Evolutionary conservation across 2,888 invertebrate genomes (phyloP).

Genomic region (Patella caerulea): DNA sequence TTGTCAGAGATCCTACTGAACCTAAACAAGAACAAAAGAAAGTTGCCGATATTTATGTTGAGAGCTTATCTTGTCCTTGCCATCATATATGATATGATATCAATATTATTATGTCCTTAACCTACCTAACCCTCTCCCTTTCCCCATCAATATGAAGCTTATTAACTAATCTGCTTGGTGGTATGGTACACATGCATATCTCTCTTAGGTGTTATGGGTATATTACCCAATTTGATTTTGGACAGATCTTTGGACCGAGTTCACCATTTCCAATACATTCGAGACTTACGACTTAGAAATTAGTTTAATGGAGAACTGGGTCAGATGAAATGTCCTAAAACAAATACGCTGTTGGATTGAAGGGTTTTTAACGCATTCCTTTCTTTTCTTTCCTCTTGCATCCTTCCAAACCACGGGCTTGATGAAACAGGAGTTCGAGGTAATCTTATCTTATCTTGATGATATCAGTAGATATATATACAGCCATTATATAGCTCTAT

Average conservation of each 20-base stretch:
- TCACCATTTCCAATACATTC: no score
- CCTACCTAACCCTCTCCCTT: no score
- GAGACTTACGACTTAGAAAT: no score
- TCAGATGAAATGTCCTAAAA: not conserved
- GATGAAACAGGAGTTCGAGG: conserved; percentile 62
- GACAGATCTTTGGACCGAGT: no score
- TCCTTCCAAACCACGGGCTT: conserved; percentile 49
- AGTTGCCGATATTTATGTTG: no score
- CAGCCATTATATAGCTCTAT: conserved; percentile 2
- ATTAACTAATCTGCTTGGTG: not conserved
- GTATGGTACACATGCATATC: not conserved
- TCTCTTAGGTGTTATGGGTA: not conserved
- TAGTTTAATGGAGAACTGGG: no score
- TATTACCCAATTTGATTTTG: no score
- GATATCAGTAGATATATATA: not conserved
- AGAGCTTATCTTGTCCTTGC: no score
- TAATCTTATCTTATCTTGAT: conserved; percentile 34
- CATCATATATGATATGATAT: no score
- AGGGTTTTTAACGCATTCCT: conserved; percentile 6
- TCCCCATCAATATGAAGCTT: not conserved
- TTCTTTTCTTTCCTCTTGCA: conserved; percentile 55
- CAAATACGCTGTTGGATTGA: conserved; percentile 6
- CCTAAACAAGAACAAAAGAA: no score
- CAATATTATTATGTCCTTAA: no score
- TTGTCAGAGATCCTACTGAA: no score